Conservation (phyloP, 2,888 invertebrate genomes). For the Drosophila greeni region DNA sequence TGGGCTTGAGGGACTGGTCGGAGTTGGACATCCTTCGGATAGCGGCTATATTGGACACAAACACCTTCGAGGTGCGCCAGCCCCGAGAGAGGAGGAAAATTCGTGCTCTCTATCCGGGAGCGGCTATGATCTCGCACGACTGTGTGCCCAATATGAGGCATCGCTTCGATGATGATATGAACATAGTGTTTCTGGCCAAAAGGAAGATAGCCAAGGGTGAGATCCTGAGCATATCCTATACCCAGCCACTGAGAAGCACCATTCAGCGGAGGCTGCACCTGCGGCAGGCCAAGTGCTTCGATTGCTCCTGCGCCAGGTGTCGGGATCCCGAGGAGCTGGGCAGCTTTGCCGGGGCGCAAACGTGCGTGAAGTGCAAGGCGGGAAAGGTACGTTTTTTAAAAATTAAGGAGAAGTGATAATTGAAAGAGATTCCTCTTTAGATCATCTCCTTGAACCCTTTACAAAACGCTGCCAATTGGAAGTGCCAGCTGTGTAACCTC, state of each 20-base stretch:
- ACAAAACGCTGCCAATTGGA: conserved; percentile 82
- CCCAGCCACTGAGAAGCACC: conserved; percentile 85
- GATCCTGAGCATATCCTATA: conserved; percentile 84
- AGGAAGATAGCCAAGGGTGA: conserved; percentile 83
- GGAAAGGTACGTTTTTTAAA: conserved; percentile 70
- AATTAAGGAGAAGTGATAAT: fast-evolving
- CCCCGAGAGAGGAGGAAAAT: conserved; percentile 78
- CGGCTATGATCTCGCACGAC: conserved; percentile 86
- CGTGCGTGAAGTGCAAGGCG: conserved; percentile 83
- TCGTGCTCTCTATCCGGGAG: conserved; percentile 83
- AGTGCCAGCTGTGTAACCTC: conserved; percentile 83
- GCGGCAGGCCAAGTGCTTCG: conserved; percentile 83
- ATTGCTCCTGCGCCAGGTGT: conserved; percentile 84
- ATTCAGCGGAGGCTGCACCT: conserved; percentile 83
- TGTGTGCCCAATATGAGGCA: conserved; percentile 87
- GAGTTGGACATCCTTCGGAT: conserved; percentile 82
- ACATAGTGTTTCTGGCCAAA: conserved; percentile 83
- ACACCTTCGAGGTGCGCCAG: conserved; percentile 84
- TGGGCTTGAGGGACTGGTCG: conserved; percentile 80
- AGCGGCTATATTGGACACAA: conserved; percentile 86
- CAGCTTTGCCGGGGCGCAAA: conserved; percentile 83
- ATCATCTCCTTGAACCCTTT: conserved; percentile 82
- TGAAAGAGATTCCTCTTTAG: conserved; percentile 64
- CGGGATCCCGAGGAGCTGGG: conserved; percentile 85
- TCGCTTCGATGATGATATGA: conserved; percentile 82